Base-by-base conservation (phyloP, 2,113 vertebrate species). In the Muntiacus reevesi region DNA sequence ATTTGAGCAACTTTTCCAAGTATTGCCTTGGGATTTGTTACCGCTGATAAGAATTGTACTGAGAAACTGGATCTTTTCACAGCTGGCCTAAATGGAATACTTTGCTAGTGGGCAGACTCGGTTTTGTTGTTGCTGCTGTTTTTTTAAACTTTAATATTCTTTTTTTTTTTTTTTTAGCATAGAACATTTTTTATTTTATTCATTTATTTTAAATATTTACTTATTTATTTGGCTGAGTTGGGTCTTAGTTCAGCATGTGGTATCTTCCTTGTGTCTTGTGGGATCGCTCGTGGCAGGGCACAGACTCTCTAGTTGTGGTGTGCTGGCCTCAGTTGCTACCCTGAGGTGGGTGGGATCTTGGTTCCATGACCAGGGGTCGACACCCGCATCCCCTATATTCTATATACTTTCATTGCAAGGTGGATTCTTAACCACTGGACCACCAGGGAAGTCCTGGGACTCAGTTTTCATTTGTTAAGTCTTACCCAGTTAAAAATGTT, bases 21-120 rank as follows among this genome's bases (percentile, higher is more conserved):
- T 59, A 33, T 78, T 76, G 55, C 74, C 84, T 52, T 57, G 92
- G 74, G 64, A 64, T 98, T 97, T 96, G 30, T 54, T 57, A 1
- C 15, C 64, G 13, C 64, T 74, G 13, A 4, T 92, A 25, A 76
- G 52, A 59, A 59, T 30, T 76, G 6, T 62, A 52, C 81, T 62
- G 52, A 93, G 52, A 86, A 55, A 40, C 25, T 90, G 84, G 5
- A n/a, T 96, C 67, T 89, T 52, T 79, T 79, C 81, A 30, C 81
- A 19, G 52, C 21, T 45, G 36, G 25, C 55, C 30, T 12, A 17
- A 21, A 28, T 45, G 17, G 33, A 59, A 67, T 79, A 43, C 23
- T 79, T 78, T 13, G 14, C 67, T 78, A 82, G 60, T 14, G 2
- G 6, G 13, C 76, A 50, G 59, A 79, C n/a, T 95, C 21, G 2